A percentile compares a stretch with the other conserved stretches of the same genome.
Evolutionary conservation across 2,888 invertebrate species (phyloP).

Genomic region (Deilephila porcellus): DNA sequence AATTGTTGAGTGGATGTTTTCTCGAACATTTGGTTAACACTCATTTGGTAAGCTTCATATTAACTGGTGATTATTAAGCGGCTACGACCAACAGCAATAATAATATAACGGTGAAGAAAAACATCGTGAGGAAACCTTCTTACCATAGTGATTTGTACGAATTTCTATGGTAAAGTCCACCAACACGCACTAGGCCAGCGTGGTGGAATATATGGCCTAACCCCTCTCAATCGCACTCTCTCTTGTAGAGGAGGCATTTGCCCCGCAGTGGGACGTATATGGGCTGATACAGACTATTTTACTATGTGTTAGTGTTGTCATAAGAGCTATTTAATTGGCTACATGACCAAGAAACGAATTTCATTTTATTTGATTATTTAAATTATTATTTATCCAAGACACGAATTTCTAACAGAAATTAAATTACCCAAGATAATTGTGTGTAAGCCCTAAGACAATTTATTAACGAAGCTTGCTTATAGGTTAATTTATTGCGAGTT

Average conservation of each 20-base stretch:
- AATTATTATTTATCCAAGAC: too few species aligned
- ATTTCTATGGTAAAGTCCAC: background rate
- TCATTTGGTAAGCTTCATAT: too few species aligned
- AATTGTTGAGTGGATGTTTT: too few species aligned
- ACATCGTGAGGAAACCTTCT: background rate
- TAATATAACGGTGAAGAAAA: background rate
- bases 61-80: too few species aligned
- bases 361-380: too few species aligned
- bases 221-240: background rate
- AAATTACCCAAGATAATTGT: constrained; percentile 14
- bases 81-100: too few species aligned
- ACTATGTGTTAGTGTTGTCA: too few species aligned
- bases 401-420: background rate
- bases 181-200: background rate
- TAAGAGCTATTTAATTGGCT: too few species aligned
- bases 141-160: background rate
- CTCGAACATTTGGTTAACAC: too few species aligned
- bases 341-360: too few species aligned
- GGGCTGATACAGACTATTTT: background rate
- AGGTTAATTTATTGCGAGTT: constrained; percentile 17
- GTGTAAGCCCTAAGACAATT: constrained; percentile 9
- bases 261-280: background rate
- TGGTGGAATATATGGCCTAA: background rate
- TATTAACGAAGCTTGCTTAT: constrained; percentile 17
- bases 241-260: background rate